These are phyloP conservation scores for Odobenus rosmarus DNA, from an alignment of 2,113 vertebrate species.

Conservation along the genomic window DNA sequence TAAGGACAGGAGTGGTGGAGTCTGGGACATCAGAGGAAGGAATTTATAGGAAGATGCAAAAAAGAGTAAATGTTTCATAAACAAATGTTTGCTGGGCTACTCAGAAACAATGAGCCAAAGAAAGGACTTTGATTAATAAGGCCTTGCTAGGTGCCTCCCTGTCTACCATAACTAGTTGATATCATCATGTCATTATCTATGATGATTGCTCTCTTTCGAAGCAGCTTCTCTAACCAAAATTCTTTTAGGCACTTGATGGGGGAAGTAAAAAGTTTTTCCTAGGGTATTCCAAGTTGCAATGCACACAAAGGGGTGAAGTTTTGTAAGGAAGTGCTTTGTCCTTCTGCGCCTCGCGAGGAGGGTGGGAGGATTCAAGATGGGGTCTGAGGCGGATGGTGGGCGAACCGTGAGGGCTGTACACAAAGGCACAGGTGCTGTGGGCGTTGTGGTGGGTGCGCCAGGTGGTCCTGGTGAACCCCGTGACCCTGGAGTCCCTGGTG, in stretches of 20 bases:
- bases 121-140: neutral
- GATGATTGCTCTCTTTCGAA: neutral
- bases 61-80: neutral
- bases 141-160: neutral
- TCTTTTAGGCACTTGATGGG: neutral
- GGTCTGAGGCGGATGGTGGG: neutral
- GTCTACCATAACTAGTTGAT: neutral
- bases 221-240: neutral
- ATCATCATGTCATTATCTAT: neutral
- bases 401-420: neutral
- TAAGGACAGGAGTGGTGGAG: neutral
- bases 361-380: fast-evolving
- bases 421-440: neutral
- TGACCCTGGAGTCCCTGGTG: neutral
- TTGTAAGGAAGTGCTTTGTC: no score
- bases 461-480: neutral
- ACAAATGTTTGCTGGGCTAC: neutral
- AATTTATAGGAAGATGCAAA: neutral
- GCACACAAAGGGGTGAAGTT: no score
- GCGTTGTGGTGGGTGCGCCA: fast-evolving
- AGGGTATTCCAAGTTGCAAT: neutral
- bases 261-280: neutral
- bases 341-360: no score
- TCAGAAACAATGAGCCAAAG: neutral
- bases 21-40: neutral